A percentile compares a stretch with the other conserved stretches of the same genome.
These are phyloP conservation scores for Tapirus indicus DNA, from an alignment of 2,797 vertebrate genomes.

Conservation along the genomic window DNA sequence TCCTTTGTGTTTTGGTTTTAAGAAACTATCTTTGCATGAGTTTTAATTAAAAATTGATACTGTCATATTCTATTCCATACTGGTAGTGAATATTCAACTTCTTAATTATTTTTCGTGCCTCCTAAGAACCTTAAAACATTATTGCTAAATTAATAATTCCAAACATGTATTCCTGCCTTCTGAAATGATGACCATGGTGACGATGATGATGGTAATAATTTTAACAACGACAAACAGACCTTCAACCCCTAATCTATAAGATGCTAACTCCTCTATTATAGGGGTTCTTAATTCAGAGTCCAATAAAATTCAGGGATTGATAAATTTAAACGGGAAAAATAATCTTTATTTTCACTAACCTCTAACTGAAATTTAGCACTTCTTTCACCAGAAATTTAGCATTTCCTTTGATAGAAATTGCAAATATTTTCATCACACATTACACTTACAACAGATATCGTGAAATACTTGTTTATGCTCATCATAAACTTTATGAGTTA, in stretches of 20 bases:
- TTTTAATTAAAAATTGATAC: neutral
- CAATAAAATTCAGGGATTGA: neutral
- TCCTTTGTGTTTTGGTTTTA: neutral
- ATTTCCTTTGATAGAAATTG: neutral
- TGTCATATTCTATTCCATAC: neutral
- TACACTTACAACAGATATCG: neutral
- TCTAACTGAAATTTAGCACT: neutral
- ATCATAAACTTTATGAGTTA: neutral
- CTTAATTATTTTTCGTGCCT: neutral
- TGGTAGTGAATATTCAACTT: neutral
- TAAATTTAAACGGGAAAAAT: neutral
- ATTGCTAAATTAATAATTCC: neutral
- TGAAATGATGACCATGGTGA: neutral
- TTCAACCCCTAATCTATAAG: neutral
- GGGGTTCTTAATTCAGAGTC: neutral
- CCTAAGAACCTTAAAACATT: neutral
- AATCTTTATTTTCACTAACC: neutral
- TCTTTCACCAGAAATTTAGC: neutral
- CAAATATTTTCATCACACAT: neutral
- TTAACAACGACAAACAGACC: neutral
- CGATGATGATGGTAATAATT: neutral
- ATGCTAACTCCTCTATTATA: neutral
- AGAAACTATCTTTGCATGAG: neutral
- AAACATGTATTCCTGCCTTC: neutral
- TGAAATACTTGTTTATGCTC: neutral